Base-by-base conservation (phyloP, 2,888 invertebrate genomes). In the Choristoneura rosaceana region DNA sequence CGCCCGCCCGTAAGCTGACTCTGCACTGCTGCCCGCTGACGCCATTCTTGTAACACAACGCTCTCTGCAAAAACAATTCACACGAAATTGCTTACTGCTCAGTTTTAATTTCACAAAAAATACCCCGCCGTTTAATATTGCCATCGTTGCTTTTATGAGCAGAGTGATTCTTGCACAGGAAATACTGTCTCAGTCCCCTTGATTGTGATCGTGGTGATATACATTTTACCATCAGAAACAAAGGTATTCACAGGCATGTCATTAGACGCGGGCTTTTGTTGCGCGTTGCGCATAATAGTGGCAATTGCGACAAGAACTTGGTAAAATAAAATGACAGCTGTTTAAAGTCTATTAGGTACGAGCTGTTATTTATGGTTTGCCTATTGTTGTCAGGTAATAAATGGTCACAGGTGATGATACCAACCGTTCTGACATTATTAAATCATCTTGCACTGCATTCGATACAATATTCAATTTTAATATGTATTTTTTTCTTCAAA, bases 261-360 rank as follows among this genome's bases (percentile, higher is more conserved):
- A 82, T 85, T 84, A 84, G 81, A 76, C 78, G 50, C 25, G 81
- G 80, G 77, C 81, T 81, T 81, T 84, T 84, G 83, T 84, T 77
- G 76, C 69, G 73, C 73, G 83, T 84, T 77, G 76, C 69, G 73
- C 73, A 74, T 79, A 80, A 81, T 79, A 80, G 78, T 80, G 76
- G 79, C 80, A 79, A 82, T 82, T 80, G 79, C 76, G 69, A 71
- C 77, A 77, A 71, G 66, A 71, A 74, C 65, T 66, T 68, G 71
- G 67, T 73, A 60, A 79, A 79, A 81, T 78, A 60, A 79, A 79
- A 81, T 78, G 75, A 78, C 71, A 71, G 75, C 73, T 71, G 70
- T 60, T 77, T 74, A 78, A 75, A 77, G 60, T 73, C 63, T 75
- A 64, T 73, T 64, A 70, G 52, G 34, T 64, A 70, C 59, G 34